phyloP scores from a whole-genome alignment of 2,888 invertebrate genomes.

The Epistrophe eligans region DNA sequence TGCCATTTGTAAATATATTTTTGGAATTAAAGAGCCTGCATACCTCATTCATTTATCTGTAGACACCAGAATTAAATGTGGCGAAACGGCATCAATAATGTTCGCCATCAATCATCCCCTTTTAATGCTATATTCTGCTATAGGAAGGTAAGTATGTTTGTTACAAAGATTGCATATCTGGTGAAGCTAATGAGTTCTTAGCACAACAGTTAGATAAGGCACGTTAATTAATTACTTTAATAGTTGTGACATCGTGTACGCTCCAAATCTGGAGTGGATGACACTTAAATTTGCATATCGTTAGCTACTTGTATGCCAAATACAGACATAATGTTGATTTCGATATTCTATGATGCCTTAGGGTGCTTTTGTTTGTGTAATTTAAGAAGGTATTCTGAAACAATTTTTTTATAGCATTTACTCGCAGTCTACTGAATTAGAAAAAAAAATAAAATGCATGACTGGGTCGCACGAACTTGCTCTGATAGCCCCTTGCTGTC shows the following conservation, averaged over 20 bases:
- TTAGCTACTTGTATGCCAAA: not conserved
- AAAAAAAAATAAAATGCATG: no score
- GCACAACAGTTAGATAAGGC: slow-evolving; percentile 28
- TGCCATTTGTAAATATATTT: slow-evolving; percentile 6
- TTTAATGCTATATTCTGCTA: not conserved
- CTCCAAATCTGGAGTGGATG: slow-evolving; percentile 4
- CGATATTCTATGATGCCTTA: not conserved
- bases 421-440: no score
- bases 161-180: slow-evolving; percentile 16
- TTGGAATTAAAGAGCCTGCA: slow-evolving; percentile 13
- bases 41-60: not conserved
- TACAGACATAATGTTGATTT: not conserved
- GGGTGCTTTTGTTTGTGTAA: not conserved
- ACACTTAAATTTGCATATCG: slow-evolving; percentile 5
- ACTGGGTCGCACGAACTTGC: no score
- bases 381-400: no score
- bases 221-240: slow-evolving; percentile 29
- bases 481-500: no score
- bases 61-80: slow-evolving; percentile 33
- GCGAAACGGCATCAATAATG: not conserved
- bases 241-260: slow-evolving; percentile 14
- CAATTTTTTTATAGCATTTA: no score
- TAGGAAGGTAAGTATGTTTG: not conserved
- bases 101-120: slow-evolving; percentile 9
- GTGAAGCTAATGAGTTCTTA: slow-evolving; percentile 23